A percentile compares a stretch with the other conserved stretches of the same genome.
Evolutionary conservation across 1,140 invertebrate genomes (phyloP).

Genomic region (Stegodyphus mimosarum): DNA sequence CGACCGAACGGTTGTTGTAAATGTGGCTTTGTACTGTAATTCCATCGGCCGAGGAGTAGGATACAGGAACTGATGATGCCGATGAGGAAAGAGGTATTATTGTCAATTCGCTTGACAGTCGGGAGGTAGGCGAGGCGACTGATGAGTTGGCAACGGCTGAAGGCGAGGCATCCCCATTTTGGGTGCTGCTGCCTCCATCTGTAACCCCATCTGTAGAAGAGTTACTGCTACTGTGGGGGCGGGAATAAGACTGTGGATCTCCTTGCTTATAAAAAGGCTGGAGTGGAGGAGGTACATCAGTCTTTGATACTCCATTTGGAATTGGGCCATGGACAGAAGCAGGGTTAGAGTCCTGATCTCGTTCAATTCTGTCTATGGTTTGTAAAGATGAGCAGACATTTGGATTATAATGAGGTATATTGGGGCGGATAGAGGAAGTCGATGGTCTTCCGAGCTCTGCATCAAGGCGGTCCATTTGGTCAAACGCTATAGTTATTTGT

Average conservation of each 20-base stretch:
- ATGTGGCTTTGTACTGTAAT: constrained; percentile 49
- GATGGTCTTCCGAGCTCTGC: constrained; percentile 61
- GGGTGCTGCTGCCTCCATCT: constrained; percentile 26
- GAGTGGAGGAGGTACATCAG: neutral
- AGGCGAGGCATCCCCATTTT: constrained; percentile 58
- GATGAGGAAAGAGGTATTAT: constrained; percentile 61
- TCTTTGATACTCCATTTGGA: constrained; percentile 34
- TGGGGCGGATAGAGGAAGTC: constrained; percentile 37
- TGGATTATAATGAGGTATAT: constrained; percentile 65
- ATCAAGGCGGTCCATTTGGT: constrained; percentile 68
- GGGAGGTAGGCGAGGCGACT: constrained; percentile 61
- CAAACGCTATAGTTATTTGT: constrained; percentile 68
- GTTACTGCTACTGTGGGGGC: constrained; percentile 60
- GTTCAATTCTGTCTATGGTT: constrained; percentile 28
- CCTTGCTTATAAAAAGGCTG: constrained; percentile 41
- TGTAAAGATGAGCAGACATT: constrained; percentile 64
- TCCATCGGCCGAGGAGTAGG: constrained; percentile 54
- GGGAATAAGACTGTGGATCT: constrained; percentile 36
- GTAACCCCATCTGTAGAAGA: constrained; percentile 55
- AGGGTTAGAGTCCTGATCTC: constrained; percentile 36
- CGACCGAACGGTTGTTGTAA: constrained; percentile 41
- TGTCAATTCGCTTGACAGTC: constrained; percentile 61
- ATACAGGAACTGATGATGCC: constrained; percentile 57
- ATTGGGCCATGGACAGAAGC: constrained; percentile 25
- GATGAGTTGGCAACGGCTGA: constrained; percentile 57